Evolutionary conservation across 2,113 vertebrate genomes (phyloP), one percentile per base, ranked within the genome.

Genomic region (Gorsachius goisagi): DNA sequence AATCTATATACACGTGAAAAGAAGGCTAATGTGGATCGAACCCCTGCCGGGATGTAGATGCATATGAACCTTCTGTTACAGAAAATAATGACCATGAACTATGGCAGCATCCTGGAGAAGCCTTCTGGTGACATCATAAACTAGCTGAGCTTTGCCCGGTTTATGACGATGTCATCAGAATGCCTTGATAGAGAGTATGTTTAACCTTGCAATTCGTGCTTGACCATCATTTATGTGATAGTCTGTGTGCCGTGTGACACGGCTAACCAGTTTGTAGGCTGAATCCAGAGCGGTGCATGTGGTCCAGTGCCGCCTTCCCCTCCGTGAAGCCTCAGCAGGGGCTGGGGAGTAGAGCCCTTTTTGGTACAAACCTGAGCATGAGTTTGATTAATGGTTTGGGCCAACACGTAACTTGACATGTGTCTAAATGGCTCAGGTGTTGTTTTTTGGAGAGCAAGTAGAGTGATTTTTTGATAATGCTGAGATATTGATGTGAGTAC

Each of bases 151-250:
- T 96, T 95, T 96, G 93, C 81, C 85, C 78, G 90, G 83, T 96
- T 96, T 96, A 94, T 82, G 89, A 58, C 95, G 95, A 93, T 96
- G 92, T 94, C 90, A 95, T 92, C 85, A 92, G 74, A 88, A 92
- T 1, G 21, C 90, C 80, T 92, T 88, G 91, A 79, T 3, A 33
- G 49, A 67, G 72, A 47, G 79, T 7, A 53, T 35, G 59, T 94
- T 94, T 82, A 77, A 88, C 87, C 79, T 91, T 11, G 3, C 41
- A 19, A 24, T 47, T 81, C 66, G 82, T 66, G 41, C 2, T 53
- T 52, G 59, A 11, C 69, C 79, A 72, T 91, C 44, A 77, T 85
- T 95, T 95, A 88, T 83, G 72, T 55, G 77, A 44, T 79, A 89
- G 94, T 93, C 91, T 32, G 23, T 85, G 24, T 7, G 23, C 32